A percentile compares a stretch with the other conserved stretches of the same genome.
These are phyloP conservation scores for Opisthograptis luteolata DNA, from an alignment of 2,888 invertebrate genomes.

Conservation along the genomic window DNA sequence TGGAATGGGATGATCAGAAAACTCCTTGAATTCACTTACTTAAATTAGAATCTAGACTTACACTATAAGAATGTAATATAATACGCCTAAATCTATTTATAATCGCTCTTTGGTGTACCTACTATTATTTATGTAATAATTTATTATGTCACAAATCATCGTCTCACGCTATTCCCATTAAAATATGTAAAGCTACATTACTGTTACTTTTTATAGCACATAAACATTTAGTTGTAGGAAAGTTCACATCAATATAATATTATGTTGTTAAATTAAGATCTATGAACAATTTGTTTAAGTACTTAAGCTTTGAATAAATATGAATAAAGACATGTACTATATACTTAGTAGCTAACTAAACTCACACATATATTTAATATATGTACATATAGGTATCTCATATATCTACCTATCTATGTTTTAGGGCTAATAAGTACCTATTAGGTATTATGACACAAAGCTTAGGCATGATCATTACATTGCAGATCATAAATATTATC, in stretches of 20 bases:
- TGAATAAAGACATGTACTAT: neutral
- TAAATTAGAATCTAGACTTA: no score
- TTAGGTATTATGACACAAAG: no score
- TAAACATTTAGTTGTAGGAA: neutral
- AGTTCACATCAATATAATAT: constrained; percentile 6
- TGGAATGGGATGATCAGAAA: no score
- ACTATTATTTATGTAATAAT: constrained; percentile 14
- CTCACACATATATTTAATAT: no score
- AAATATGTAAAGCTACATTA: neutral
- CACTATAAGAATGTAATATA: no score
- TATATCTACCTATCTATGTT: no score
- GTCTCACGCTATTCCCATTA: constrained; percentile 15
- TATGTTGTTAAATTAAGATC: neutral
- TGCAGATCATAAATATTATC: no score
- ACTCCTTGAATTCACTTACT: no score
- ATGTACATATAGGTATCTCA: no score
- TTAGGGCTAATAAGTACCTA: no score
- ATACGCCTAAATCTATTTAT: constrained; percentile 16
- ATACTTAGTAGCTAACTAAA: no score
- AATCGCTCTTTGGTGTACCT: constrained; percentile 12
- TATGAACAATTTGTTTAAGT: neutral
- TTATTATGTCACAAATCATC: constrained; percentile 21
- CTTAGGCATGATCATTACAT: no score
- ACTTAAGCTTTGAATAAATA: neutral
- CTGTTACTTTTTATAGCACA: constrained; percentile 2